Evolutionary conservation across 2,888 invertebrate species (phyloP).

Genomic region (Lasioglossum villosulum): DNA sequence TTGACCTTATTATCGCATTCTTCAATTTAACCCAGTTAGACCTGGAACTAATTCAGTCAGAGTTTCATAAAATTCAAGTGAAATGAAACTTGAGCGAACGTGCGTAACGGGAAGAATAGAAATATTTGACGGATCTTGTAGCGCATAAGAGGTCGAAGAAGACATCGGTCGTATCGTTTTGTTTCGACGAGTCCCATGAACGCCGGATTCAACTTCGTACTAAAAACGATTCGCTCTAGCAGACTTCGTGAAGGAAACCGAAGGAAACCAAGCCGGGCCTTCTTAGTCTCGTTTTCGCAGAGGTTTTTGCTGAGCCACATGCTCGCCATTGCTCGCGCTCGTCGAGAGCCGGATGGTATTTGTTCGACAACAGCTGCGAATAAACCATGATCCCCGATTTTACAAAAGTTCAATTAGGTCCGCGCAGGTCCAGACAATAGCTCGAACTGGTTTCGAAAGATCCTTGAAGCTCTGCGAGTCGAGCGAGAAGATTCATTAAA

Average conservation of each 20-base stretch:
- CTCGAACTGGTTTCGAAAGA: background rate
- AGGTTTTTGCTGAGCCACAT: constrained; percentile 31
- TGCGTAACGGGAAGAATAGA: background rate
- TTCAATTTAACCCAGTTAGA: background rate
- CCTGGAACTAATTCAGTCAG: background rate
- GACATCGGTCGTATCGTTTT: background rate
- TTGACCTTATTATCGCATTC: constrained; percentile 1
- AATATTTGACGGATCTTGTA: background rate
- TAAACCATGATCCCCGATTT: constrained; percentile 17
- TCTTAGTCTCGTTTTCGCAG: background rate
- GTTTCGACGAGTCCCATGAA: background rate
- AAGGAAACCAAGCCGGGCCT: constrained; percentile 2
- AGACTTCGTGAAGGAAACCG: background rate
- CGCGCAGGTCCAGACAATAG: background rate
- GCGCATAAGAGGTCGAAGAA: background rate
- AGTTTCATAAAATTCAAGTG: background rate
- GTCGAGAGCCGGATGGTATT: background rate
- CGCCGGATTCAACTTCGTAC: background rate
- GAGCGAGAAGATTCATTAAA: background rate
- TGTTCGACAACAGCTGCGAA: background rate
- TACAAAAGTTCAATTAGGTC: background rate
- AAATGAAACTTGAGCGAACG: background rate
- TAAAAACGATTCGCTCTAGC: constrained; percentile 3
- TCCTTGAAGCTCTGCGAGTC: background rate
- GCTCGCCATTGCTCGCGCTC: background rate